Percentiles rank a stretch among this genome's conserved stretches.
phyloP scores from a whole-genome alignment of 2,113 vertebrate species.

The Amblyopsis rosae region DNA sequence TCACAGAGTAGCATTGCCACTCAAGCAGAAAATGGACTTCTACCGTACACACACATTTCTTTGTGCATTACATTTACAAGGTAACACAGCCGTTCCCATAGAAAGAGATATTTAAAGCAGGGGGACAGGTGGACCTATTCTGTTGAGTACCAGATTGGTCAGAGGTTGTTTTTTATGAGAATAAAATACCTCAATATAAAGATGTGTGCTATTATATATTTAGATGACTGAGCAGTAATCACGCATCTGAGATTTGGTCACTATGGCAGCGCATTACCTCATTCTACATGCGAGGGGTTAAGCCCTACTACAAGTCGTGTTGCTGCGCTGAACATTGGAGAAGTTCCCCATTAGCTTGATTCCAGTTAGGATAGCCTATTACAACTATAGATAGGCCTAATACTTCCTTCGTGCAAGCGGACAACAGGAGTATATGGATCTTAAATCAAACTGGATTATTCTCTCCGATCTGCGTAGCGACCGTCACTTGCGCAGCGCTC shows the following conservation, averaged over 20 bases:
- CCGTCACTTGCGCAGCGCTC: background rate
- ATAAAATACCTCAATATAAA: too few relatives aligned
- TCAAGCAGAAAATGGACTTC: background rate
- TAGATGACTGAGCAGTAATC: background rate
- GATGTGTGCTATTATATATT: too few relatives aligned
- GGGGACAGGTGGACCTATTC: background rate
- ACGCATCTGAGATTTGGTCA: constrained; percentile 3
- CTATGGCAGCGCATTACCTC: background rate
- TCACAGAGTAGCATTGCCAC: background rate
- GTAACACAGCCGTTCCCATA: background rate
- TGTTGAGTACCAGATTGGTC: background rate
- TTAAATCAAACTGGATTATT: background rate
- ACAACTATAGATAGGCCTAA: background rate
- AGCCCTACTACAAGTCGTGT: background rate
- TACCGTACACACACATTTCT: background rate
- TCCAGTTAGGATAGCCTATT: background rate
- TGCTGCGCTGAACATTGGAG: background rate
- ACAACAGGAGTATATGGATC: background rate
- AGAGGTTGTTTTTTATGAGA: too few relatives aligned
- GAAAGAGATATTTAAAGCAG: background rate
- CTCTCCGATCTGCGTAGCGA: too few relatives aligned
- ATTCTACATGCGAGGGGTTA: background rate
- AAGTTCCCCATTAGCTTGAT: background rate
- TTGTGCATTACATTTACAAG: background rate
- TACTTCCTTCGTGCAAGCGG: background rate